A percentile compares a stretch with the other conserved stretches of the same genome.
phyloP scores from a whole-genome alignment of 2,888 invertebrate species.

The Elysia crispata region DNA sequence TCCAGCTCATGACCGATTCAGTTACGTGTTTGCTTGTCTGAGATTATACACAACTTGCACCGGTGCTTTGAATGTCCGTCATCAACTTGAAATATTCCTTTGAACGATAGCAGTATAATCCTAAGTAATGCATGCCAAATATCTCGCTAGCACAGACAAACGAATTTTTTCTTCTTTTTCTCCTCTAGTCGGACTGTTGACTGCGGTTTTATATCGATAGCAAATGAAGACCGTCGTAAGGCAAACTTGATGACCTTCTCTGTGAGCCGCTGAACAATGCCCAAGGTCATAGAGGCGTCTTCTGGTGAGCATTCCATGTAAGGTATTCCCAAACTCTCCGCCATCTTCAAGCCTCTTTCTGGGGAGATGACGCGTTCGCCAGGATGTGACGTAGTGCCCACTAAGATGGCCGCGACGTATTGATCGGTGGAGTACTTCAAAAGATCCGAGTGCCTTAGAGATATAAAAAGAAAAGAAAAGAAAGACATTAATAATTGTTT shows the following conservation, averaged over 20 bases:
- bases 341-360: constrained; percentile 45
- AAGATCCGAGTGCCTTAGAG: constrained; percentile 37
- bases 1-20: too few relatives aligned
- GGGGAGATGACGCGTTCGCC: constrained; percentile 3
- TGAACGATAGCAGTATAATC: too few relatives aligned
- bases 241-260: constrained; percentile 31
- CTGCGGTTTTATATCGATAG: constrained; percentile 31
- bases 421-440: constrained; percentile 19
- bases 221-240: not conserved
- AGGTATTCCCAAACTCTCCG: constrained; percentile 59
- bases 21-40: too few relatives aligned
- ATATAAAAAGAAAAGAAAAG: too few relatives aligned
- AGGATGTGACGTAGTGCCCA: constrained; percentile 24
- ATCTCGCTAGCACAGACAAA: not conserved
- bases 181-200: not conserved
- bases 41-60: too few relatives aligned
- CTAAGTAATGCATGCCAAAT: too few relatives aligned
- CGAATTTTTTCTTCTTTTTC: not conserved
- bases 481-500: too few relatives aligned
- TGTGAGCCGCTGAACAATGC: constrained; percentile 34
- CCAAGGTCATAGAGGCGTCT: constrained; percentile 38
- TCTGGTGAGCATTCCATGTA: constrained; percentile 65
- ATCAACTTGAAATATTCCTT: too few relatives aligned
- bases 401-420: constrained; percentile 36
- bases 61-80: too few relatives aligned